Evolutionary conservation across 2,888 invertebrate genomes (phyloP).

Genomic region (Disparrhopalites patrizii): DNA sequence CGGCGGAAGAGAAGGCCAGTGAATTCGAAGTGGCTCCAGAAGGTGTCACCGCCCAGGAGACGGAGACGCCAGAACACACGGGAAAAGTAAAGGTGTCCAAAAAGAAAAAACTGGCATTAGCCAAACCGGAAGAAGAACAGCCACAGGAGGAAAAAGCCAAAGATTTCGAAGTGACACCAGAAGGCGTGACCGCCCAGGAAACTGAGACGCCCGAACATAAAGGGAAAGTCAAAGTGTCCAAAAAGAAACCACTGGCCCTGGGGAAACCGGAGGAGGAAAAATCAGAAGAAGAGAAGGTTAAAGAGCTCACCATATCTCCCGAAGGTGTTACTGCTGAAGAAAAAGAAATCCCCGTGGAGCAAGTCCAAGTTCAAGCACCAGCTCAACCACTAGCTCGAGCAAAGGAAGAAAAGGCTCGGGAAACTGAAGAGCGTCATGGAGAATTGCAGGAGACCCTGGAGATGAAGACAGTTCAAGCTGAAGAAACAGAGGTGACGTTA

Average conservation of each 20-base stretch:
- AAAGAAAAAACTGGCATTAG: slow-evolving; percentile 7
- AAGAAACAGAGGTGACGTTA: slow-evolving; percentile 23
- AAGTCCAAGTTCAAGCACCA: slow-evolving; percentile 3
- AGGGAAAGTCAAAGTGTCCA: slow-evolving; percentile 13
- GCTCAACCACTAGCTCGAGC: slow-evolving; percentile 14
- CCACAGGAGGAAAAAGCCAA: slow-evolving; percentile 50
- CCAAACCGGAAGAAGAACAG: slow-evolving; percentile 16
- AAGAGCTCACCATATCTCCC: background rate
- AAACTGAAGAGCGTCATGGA: slow-evolving; percentile 22
- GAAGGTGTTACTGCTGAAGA: slow-evolving; percentile 15
- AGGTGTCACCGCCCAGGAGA: slow-evolving; percentile 12
- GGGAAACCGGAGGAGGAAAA: slow-evolving; percentile 20
- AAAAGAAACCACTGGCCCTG: slow-evolving; percentile 19
- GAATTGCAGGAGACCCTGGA: slow-evolving; percentile 14
- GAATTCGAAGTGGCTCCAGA: slow-evolving; percentile 6
- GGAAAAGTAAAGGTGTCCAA: slow-evolving; percentile 13
- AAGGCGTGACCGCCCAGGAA: background rate
- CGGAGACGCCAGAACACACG: slow-evolving; percentile 16
- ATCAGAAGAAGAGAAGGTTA: slow-evolving; percentile 1
- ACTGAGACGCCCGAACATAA: background rate
- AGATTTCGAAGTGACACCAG: slow-evolving; percentile 42
- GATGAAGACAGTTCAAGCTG: slow-evolving; percentile 9
- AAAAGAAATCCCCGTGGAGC: slow-evolving; percentile 17
- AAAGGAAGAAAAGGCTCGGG: slow-evolving; percentile 35
- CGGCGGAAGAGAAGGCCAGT: slow-evolving; percentile 36